Evolutionary conservation across 2,797 vertebrate species (phyloP), one percentile per base, ranked within the genome.

Genomic region (Rhabdophis nuchalis): DNA sequence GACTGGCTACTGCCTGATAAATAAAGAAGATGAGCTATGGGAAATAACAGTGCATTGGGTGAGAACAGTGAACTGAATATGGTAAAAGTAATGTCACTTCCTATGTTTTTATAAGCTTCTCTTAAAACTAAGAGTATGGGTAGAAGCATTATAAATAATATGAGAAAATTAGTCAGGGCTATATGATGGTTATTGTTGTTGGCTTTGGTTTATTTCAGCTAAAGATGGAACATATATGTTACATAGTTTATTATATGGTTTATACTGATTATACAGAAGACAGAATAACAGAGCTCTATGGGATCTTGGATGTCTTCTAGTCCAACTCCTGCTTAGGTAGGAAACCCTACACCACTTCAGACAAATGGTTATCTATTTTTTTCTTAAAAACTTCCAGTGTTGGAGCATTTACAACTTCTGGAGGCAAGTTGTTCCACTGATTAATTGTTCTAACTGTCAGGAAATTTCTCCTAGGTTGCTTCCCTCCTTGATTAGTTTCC

Each of bases 131-230:
- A 86, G 68, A 89, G 32, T 52, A 89, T 56, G 52, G 82, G 86
- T 92, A 89, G 68, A 92, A 86, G 25, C 6, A 20, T 41, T 92
- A 50, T 89, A 92, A 77, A 89, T 92, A 89, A 89, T 89, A 27
- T 86, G 52, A 86, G 60, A 68, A 92, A 92, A 86, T 86, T 86
- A 57, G 27, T 58, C 82, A 89, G 12, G 13, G 12, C 13, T 14
- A 54, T 41, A 36, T 20, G 68, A 36, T 77, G 8, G 18, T 77
- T 77, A 77, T 77, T 77, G 32, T 41, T 77, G 68, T 3, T 41
- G 32, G 32, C 16, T 23, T 77, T 77, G 68, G 16, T 72, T 20
- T 77, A 77, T 4, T 77, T 77, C 68, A 77, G 7, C 8, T 77
- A 77, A 20, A 36, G 18, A 20, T 72, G 32, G 32, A 2, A 20